These are phyloP conservation scores for Passer domesticus DNA, from an alignment of 2,113 vertebrate species.

Conservation along the genomic window DNA sequence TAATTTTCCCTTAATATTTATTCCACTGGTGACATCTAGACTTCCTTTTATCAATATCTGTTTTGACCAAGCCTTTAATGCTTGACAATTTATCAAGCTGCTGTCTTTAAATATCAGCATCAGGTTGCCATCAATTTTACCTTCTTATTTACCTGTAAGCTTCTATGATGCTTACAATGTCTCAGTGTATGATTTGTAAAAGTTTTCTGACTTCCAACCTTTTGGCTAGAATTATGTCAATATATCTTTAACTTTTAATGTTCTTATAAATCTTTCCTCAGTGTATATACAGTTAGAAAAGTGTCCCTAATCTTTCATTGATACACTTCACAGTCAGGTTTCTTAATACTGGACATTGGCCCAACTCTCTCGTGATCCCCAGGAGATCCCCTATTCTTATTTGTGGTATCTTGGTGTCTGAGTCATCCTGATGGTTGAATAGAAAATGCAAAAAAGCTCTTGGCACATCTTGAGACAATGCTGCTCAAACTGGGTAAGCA, in stretches of 20 bases:
- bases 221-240: background rate
- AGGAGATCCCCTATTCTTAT: background rate
- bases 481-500: background rate
- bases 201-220: background rate
- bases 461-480: background rate
- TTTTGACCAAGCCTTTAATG: background rate
- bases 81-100: background rate
- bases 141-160: background rate
- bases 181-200: background rate
- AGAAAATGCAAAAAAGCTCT: background rate
- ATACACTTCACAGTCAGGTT: background rate
- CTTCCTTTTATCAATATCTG: background rate
- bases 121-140: background rate
- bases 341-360: background rate
- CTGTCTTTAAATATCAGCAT: slow-evolving; percentile 23
- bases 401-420: background rate
- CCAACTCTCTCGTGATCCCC: background rate
- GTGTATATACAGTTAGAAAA: background rate
- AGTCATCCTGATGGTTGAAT: background rate
- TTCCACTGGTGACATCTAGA: background rate
- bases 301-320: background rate
- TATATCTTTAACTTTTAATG: background rate
- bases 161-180: background rate
- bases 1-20: background rate
- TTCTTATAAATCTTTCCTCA: background rate